Evolutionary conservation across 1,140 invertebrate species (phyloP).

Genomic region (Pseudomyrmex flavicornis): DNA sequence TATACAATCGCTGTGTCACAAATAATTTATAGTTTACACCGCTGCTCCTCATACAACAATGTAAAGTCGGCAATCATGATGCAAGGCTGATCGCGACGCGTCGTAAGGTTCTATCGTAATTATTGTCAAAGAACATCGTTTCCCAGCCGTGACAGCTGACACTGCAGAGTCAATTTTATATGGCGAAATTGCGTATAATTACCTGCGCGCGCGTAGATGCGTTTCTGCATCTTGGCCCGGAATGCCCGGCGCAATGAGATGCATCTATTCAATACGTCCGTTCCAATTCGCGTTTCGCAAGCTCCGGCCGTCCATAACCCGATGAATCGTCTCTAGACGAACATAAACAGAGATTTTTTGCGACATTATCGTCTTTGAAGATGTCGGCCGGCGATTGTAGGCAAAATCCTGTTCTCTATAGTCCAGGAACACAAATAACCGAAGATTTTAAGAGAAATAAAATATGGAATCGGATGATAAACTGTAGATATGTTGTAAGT

Average conservation of each 20-base stretch:
- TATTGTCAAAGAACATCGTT: conserved; percentile 5
- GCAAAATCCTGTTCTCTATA: neutral
- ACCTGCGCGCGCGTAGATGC: neutral
- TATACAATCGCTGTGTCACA: neutral
- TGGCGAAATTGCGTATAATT: conserved; percentile 44
- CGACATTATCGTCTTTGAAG: neutral
- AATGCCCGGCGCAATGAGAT: conserved; percentile 18
- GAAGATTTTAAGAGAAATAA: neutral
- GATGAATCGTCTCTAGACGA: neutral
- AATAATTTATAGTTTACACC: neutral
- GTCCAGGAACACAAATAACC: neutral
- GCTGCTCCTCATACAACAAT: neutral
- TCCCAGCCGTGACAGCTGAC: conserved; percentile 19
- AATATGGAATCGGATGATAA: neutral
- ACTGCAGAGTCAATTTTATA: conserved; percentile 35
- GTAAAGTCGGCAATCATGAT: neutral
- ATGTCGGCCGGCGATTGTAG: neutral
- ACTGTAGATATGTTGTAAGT: neutral
- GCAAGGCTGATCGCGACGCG: neutral
- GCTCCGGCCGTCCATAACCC: neutral
- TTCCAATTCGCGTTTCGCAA: conserved; percentile 47
- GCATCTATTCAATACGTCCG: conserved; percentile 31
- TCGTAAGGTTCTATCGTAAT: neutral
- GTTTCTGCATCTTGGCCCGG: neutral
- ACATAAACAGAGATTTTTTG: conserved; percentile 1